phyloP scores from a whole-genome alignment of 2,113 vertebrate species.

The Leucopsar rothschildi region DNA sequence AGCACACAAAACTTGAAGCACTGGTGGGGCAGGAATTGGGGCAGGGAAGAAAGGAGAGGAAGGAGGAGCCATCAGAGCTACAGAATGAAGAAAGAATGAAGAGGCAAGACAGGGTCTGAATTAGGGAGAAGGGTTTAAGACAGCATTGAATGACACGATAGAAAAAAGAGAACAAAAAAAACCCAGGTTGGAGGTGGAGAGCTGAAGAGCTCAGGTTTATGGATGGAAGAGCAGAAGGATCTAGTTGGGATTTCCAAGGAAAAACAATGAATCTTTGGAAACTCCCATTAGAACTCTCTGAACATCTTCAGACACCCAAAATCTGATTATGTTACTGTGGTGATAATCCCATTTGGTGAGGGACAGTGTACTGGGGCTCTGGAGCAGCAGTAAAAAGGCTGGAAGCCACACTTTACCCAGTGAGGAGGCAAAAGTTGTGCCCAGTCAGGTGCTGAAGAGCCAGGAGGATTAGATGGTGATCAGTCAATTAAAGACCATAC shows the following conservation, averaged over 20 bases:
- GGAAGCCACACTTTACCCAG: neutral
- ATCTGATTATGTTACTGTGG: neutral
- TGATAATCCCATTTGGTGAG: neutral
- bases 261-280: neutral
- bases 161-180: neutral
- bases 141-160: neutral
- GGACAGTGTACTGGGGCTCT: neutral
- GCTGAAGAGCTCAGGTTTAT: neutral
- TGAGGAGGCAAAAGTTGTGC: rapidly evolving
- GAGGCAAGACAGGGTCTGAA: neutral
- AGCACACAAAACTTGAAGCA: neutral
- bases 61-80: neutral
- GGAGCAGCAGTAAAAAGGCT: neutral
- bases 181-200: rapidly evolving
- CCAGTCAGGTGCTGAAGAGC: neutral
- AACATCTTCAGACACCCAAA: neutral
- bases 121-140: neutral
- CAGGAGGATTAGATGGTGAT: neutral
- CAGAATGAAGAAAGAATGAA: neutral
- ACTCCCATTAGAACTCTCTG: neutral
- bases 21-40: neutral
- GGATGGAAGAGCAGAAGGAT: neutral
- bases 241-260: neutral
- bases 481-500: neutral
- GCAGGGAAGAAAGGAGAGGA: neutral